A percentile compares a stretch with the other conserved stretches of the same genome.
Conservation (phyloP, 53 echinoderm and acorn worm species). For the Echinarachnius parma region DNA sequence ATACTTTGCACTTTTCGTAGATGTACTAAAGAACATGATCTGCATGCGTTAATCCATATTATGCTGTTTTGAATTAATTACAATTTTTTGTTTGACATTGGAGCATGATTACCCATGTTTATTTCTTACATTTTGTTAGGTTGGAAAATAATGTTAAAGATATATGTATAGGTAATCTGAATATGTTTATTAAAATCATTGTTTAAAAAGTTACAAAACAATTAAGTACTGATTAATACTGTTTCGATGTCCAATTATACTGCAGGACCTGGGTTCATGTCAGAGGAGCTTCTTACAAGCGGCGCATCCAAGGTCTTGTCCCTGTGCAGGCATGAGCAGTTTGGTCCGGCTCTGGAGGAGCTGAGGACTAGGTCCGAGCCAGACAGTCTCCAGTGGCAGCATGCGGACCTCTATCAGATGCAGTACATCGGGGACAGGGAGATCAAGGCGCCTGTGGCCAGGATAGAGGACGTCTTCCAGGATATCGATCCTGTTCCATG, state of each 20-base stretch:
- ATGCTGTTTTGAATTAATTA: too few species aligned
- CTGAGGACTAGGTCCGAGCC: constrained; percentile 5
- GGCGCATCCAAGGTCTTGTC: constrained; percentile 60
- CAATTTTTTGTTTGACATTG: too few species aligned
- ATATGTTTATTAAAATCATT: too few species aligned
- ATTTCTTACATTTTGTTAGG: too few species aligned
- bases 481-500: constrained; percentile 61
- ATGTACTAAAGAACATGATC: too few species aligned
- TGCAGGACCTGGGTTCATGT: constrained; percentile 71
- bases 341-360: constrained; percentile 39
- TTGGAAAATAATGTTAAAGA: too few species aligned
- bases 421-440: constrained; percentile 60
- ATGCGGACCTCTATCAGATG: constrained; percentile 70
- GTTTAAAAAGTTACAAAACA: not conserved
- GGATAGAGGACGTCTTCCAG: constrained; percentile 56
- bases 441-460: constrained; percentile 42
- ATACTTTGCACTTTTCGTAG: too few species aligned
- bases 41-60: too few species aligned
- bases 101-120: too few species aligned
- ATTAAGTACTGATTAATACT: not conserved
- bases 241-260: not conserved
- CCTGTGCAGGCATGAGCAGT: constrained; percentile 63
- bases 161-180: too few species aligned
- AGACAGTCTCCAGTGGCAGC: constrained; percentile 36
- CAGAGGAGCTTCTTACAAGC: constrained; percentile 59